Conservation (phyloP, 2,797 vertebrate genomes). For the Nyctibius grandis region DNA sequence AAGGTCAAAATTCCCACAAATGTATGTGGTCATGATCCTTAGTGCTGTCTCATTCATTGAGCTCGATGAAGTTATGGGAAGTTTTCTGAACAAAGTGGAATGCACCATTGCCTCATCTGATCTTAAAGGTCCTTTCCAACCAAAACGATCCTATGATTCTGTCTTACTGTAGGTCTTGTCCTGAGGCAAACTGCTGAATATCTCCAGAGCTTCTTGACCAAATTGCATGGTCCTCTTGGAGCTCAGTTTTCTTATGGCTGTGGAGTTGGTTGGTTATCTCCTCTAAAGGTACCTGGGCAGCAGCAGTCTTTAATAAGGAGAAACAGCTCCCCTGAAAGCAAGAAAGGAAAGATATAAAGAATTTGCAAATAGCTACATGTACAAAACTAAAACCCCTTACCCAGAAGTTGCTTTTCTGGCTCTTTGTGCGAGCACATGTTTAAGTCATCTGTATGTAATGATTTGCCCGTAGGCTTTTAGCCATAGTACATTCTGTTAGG, state of each 20-base stretch:
- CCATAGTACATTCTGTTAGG: not conserved
- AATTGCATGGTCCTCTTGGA: not conserved
- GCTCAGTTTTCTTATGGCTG: rapidly evolving
- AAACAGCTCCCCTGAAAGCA: not conserved
- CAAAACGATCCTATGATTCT: too few species aligned
- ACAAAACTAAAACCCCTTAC: not conserved
- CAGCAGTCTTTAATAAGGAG: not conserved
- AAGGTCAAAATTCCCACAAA: conserved; percentile 11
- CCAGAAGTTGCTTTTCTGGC: not conserved
- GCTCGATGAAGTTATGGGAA: not conserved
- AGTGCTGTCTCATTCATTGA: not conserved
- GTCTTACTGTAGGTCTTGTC: not conserved
- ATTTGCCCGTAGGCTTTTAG: not conserved
- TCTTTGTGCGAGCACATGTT: not conserved
- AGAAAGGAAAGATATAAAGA: not conserved
- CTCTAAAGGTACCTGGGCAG: not conserved
- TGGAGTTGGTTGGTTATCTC: not conserved
- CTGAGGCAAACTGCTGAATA: not conserved
- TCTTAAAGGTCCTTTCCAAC: too few species aligned
- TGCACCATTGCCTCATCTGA: not conserved
- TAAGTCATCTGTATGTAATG: not conserved
- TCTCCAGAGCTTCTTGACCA: not conserved
- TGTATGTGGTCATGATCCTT: not conserved
- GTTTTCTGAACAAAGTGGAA: not conserved
- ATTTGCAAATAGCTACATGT: not conserved